A percentile compares a stretch with the other conserved stretches of the same genome.
phyloP scores from a whole-genome alignment of 2,113 vertebrate species.

The Octodon degus region DNA sequence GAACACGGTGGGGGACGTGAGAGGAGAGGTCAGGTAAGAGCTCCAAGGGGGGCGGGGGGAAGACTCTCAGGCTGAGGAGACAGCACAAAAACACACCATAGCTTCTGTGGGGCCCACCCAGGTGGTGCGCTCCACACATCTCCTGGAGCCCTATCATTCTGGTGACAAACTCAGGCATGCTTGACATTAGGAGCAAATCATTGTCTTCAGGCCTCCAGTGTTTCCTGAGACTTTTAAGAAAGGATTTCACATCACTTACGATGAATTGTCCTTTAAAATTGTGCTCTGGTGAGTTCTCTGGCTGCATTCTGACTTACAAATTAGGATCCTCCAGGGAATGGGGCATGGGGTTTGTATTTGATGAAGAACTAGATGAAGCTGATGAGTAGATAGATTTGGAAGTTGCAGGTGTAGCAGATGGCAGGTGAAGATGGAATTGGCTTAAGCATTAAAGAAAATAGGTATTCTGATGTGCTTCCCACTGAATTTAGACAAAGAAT shows the following conservation, averaged over 20 bases:
- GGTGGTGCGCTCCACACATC: background rate
- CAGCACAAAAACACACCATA: background rate
- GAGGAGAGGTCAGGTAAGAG: slow-evolving; percentile 88
- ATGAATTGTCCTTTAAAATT: slow-evolving; percentile 24
- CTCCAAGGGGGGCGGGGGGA: background rate
- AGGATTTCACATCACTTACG: background rate
- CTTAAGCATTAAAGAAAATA: slow-evolving; percentile 4
- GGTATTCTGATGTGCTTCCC: background rate
- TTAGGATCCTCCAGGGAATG: background rate
- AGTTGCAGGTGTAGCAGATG: background rate
- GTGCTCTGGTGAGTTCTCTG: background rate
- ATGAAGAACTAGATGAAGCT: background rate
- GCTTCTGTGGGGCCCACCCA: too few relatives aligned
- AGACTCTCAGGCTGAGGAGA: background rate
- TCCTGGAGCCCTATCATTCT: background rate
- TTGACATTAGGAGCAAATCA: background rate
- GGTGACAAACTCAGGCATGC: background rate
- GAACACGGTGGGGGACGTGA: slow-evolving; percentile 86
- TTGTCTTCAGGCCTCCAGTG: background rate
- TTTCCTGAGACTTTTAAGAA: background rate
- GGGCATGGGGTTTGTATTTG: background rate
- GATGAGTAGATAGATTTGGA: background rate
- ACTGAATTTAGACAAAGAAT: background rate
- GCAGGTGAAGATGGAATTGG: background rate
- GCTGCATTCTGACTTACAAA: background rate